Evolutionary conservation across 2,113 vertebrate species (phyloP).

Genomic region (Cyrtonyx montezumae): DNA sequence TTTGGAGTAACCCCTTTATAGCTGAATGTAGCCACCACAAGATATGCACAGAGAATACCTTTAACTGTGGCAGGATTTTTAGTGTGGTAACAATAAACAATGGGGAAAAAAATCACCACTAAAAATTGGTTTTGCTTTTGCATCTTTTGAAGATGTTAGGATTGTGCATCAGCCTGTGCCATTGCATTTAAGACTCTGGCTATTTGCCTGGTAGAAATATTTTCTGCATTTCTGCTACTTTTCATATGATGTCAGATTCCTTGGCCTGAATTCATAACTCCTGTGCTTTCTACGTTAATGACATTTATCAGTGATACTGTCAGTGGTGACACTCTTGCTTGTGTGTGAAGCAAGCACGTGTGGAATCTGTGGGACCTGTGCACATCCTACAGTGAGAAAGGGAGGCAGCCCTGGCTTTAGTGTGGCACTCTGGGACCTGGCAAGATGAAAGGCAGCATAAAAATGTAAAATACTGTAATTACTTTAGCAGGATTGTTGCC

Average conservation of each 20-base stretch:
- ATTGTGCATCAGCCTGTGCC: not conserved
- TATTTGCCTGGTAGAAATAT: not conserved
- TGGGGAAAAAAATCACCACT: not conserved
- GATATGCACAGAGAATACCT: not conserved
- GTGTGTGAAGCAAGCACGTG: not conserved
- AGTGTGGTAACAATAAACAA: not conserved
- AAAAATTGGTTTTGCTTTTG: not conserved
- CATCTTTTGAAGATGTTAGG: not conserved
- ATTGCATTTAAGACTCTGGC: not conserved
- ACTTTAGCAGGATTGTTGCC: not conserved
- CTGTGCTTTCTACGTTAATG: not conserved
- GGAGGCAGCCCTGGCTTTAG: not conserved
- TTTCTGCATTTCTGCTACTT: not conserved
- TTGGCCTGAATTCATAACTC: not conserved
- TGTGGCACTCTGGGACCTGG: not conserved
- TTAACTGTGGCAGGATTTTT: not conserved
- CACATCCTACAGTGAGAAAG: accelerated
- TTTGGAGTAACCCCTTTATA: not conserved
- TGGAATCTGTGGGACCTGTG: accelerated
- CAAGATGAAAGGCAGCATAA: not conserved
- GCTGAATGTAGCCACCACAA: not conserved
- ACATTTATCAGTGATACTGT: not conserved
- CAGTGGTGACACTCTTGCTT: not conserved
- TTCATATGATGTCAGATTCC: not conserved
- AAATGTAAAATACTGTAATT: constrained; percentile 4